Conservation (phyloP, 2,113 vertebrate genomes). For the Nerophis lumbriciformis region DNA sequence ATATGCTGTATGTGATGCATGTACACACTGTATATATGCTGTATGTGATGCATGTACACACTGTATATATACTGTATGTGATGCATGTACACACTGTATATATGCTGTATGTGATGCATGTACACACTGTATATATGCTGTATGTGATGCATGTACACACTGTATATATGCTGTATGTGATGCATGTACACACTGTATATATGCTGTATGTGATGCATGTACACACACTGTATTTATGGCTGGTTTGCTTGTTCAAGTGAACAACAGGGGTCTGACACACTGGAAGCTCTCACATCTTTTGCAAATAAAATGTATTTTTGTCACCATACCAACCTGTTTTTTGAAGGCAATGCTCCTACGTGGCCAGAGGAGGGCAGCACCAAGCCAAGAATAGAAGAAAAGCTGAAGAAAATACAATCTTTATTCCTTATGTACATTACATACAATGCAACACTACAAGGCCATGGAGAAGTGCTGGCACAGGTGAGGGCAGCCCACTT, state of each 20-base stretch:
- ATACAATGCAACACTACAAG: slow-evolving; percentile 89
- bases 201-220: too few relatives aligned
- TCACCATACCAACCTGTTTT: neutral
- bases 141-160: too few relatives aligned
- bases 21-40: too few relatives aligned
- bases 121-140: too few relatives aligned
- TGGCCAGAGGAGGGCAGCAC: slow-evolving; percentile 7
- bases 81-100: too few relatives aligned
- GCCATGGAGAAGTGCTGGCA: slow-evolving; percentile 76
- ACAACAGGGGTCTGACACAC: slow-evolving; percentile 77
- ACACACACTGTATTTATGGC: slow-evolving; percentile 53
- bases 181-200: too few relatives aligned
- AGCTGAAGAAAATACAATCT: slow-evolving; percentile 99
- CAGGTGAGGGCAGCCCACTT: slow-evolving; percentile 46
- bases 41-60: too few relatives aligned
- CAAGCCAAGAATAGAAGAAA: slow-evolving; percentile 71
- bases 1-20: too few relatives aligned
- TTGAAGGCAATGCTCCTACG: neutral
- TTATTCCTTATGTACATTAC: slow-evolving; percentile 96
- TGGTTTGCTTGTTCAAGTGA: slow-evolving; percentile 54
- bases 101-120: too few relatives aligned
- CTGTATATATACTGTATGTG: too few relatives aligned
- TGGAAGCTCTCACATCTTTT: slow-evolving; percentile 58
- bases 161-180: too few relatives aligned
- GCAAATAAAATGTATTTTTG: slow-evolving; percentile 48